Evolutionary conservation across 2,888 invertebrate genomes (phyloP), one percentile per base, ranked within the genome.

Genomic region (Apamea sordens): DNA sequence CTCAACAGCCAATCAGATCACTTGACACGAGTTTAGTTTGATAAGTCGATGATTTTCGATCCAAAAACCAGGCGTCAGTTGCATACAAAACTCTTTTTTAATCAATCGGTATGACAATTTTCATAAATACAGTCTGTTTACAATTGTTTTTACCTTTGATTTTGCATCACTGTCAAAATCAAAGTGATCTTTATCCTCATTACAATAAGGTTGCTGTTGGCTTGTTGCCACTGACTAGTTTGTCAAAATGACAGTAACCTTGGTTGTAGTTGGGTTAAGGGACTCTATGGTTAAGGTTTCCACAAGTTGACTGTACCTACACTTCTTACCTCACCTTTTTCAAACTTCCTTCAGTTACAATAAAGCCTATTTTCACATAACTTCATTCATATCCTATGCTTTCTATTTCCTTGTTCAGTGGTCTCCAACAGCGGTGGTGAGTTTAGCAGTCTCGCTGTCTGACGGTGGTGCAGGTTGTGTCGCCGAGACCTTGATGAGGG

Each of bases 391-490:
- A 64, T 36, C 24, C 1, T 64, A 21, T 64, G 32, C 21, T 1
- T 24, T 32, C 10, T 36, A 36, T 21, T 21, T 21, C 5, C 18
- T 36, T 18, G 8, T 56, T 89, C 89, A 81, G 18, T 93, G 92
- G 32, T 93, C 91, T 6, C 88, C 91, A 0, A 63, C 32, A 1
- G 87, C 79, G 0, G 93, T 92, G 82, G 96, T 96, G 3, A 96
- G 94, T 53, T 94, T 93, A 75, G 96, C 96, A 0, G 96, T 96
- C 86, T 96, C 96, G 82, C 94, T 93, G 92, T 96, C 96, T 28
- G 91, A 92, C 6, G 95, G 96, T 0, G 96, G 96, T 10, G 96
- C 96, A 1, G 96, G 95, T 64, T 93, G 87, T 67, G 15, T 84
- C 83, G n/a, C 50, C 32, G 6, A 0, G 0, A 92, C 92, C 79